Conservation (phyloP, 2,113 vertebrate species). For the Okapia johnstoni region DNA sequence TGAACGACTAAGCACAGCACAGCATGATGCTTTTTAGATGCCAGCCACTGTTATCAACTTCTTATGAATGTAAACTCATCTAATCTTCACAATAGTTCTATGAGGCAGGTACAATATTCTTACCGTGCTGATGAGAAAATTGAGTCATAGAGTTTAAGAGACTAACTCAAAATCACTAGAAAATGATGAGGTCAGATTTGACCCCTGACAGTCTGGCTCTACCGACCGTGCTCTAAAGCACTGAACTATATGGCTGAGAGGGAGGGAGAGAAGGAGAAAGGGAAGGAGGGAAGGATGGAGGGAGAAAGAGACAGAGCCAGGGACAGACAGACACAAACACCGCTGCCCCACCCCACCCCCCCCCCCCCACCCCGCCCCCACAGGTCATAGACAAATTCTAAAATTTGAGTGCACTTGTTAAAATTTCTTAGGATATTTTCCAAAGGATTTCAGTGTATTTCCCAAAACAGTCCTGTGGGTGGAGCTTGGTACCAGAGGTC, state of each 20-base stretch:
- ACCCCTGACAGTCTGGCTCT: background rate
- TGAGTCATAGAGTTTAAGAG: background rate
- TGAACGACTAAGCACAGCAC: background rate
- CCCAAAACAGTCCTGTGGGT: background rate
- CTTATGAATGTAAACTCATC: background rate
- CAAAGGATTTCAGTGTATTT: background rate
- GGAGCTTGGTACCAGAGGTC: background rate
- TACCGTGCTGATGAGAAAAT: slow-evolving; percentile 20
- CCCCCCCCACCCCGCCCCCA: background rate
- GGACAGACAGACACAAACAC: background rate
- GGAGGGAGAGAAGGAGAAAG: background rate
- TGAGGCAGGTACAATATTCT: background rate
- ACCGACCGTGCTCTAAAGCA: background rate
- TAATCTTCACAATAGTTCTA: background rate
- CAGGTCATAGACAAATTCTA: background rate
- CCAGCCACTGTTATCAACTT: background rate
- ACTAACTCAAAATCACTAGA: background rate
- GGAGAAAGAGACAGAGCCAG: background rate
- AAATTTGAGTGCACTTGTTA: background rate
- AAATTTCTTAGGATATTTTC: slow-evolving; percentile 15
- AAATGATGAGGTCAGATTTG: background rate
- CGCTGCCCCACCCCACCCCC: rapidly evolving
- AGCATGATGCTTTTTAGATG: background rate
- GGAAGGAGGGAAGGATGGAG: background rate
- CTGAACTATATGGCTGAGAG: background rate